These are phyloP conservation scores for Lasiurus borealis DNA, from an alignment of 2,113 vertebrate genomes.

Conservation along the genomic window DNA sequence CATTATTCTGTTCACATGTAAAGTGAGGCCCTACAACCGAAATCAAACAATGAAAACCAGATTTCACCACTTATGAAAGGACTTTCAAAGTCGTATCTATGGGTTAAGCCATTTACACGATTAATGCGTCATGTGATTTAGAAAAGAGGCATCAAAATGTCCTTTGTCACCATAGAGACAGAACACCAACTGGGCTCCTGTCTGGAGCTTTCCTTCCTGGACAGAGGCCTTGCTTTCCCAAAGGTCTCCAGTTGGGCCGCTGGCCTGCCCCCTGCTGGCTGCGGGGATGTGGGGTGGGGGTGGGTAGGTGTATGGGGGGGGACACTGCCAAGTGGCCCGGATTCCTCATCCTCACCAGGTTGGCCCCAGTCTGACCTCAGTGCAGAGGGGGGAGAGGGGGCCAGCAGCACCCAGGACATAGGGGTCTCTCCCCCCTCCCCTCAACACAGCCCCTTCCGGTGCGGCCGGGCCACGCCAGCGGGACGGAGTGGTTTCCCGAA, in stretches of 20 bases:
- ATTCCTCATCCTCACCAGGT: background rate
- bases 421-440: background rate
- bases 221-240: background rate
- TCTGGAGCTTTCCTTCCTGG: background rate
- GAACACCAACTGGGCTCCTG: background rate
- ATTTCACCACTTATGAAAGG: background rate
- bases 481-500: accelerated
- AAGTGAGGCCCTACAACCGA: background rate
- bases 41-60: background rate
- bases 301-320: accelerated
- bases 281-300: accelerated
- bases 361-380: background rate
- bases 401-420: background rate
- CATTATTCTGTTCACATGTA: background rate
- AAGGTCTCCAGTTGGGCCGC: accelerated
- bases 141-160: background rate
- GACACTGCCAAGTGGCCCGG: background rate
- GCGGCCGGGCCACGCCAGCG: background rate
- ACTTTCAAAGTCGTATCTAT: background rate
- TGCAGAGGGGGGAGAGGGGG: background rate
- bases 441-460: background rate
- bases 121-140: background rate
- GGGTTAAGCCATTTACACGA: background rate
- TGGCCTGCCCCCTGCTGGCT: background rate
- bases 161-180: background rate